phyloP scores from a whole-genome alignment of 2,797 vertebrate genomes.

The Myotis daubentonii region DNA sequence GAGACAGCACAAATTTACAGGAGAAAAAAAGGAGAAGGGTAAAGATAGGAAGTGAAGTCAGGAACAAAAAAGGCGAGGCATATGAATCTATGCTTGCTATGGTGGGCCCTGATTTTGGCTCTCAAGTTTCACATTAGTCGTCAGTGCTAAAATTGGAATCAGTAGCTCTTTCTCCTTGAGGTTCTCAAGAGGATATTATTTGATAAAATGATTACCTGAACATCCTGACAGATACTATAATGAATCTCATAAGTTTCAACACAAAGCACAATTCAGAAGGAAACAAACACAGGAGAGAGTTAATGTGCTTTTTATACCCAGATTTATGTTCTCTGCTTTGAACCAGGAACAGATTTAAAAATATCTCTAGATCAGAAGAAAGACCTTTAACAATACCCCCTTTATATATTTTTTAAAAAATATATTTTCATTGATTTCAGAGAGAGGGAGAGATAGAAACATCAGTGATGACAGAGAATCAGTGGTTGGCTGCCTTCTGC shows the following conservation, averaged over 20 bases:
- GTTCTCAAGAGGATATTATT: constrained; percentile 13
- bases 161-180: neutral
- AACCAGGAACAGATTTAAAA: neutral
- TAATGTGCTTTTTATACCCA: neutral
- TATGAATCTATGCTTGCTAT: neutral
- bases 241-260: neutral
- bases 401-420: neutral
- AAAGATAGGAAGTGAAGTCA: neutral
- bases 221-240: constrained; percentile 4
- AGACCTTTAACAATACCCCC: neutral
- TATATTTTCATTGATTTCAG: no score
- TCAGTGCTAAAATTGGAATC: neutral
- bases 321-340: neutral
- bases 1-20: neutral
- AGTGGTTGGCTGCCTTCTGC: no score
- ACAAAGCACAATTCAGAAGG: constrained; percentile 39
- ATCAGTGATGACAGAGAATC: no score
- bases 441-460: no score
- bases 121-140: neutral
- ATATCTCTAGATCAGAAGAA: neutral
- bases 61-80: neutral
- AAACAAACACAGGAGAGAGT: neutral
- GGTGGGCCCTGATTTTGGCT: neutral
- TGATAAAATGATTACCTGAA: neutral
- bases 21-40: neutral